These are phyloP conservation scores for Oceanodroma leucorhoa DNA, from an alignment of 2,797 vertebrate genomes.

Conservation along the genomic window DNA sequence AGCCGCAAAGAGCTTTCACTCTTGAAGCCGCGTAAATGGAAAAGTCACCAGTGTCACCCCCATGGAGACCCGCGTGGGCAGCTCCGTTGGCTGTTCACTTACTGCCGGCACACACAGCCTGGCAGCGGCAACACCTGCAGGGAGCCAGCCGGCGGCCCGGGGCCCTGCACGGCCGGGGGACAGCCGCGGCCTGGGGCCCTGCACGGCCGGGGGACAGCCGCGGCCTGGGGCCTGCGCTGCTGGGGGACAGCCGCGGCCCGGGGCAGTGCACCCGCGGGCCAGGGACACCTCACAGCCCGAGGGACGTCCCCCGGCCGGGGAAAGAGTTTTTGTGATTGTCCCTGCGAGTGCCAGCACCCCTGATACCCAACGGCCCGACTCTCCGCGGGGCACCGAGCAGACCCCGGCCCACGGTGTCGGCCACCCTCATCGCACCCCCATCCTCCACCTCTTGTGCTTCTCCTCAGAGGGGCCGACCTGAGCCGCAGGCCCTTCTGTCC, in stretches of 20 bases:
- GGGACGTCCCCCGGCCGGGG: not conserved
- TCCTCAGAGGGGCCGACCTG: not conserved
- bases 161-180: too few species aligned
- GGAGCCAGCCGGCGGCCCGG: too few species aligned
- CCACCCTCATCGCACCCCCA: not conserved
- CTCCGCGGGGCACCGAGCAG: not conserved
- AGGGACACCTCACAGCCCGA: not conserved
- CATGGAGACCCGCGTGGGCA: rapidly evolving
- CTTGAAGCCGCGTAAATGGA: rapidly evolving
- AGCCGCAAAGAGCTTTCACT: too few species aligned
- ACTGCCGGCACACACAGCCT: rapidly evolving
- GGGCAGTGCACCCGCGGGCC: too few species aligned
- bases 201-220: too few species aligned
- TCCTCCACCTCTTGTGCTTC: too few species aligned
- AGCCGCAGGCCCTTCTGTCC: not conserved
- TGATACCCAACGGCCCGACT: rapidly evolving
- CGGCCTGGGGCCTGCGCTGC: rapidly evolving
- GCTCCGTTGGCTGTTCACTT: rapidly evolving
- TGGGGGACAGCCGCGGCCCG: not conserved
- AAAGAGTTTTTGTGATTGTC: not conserved
- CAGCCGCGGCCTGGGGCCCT: not conserved
- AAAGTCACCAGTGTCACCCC: rapidly evolving
- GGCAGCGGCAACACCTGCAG: rapidly evolving
- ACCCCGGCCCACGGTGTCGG: not conserved
- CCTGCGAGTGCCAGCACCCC: not conserved